Evolutionary conservation across 2,113 vertebrate genomes (phyloP).

Genomic region (Bubo bubo): DNA sequence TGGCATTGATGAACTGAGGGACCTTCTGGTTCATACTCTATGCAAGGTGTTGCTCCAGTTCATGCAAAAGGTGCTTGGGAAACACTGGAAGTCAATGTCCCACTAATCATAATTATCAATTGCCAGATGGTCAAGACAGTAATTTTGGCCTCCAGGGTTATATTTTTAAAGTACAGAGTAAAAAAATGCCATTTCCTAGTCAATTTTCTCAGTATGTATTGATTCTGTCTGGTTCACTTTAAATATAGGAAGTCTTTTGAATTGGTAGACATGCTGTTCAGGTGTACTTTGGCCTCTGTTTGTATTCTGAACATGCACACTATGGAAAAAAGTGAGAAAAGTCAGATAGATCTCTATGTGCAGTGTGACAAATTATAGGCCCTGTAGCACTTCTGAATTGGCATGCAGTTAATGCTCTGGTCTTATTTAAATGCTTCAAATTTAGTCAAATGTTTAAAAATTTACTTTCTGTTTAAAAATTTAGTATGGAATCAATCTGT

Average conservation of each 20-base stretch:
- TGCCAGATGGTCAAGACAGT: neutral
- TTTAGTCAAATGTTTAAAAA: constrained; percentile 29
- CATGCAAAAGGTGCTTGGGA: neutral
- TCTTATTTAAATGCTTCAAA: constrained; percentile 38
- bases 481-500: constrained; percentile 22
- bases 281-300: neutral
- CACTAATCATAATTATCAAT: neutral
- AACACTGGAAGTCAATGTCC: neutral
- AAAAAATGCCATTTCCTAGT: neutral
- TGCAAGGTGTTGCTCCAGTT: neutral
- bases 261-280: neutral
- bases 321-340: neutral
- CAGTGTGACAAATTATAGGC: neutral
- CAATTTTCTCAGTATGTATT: neutral
- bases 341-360: neutral
- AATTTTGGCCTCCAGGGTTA: neutral
- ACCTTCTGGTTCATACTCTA: neutral
- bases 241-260: neutral
- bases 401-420: neutral
- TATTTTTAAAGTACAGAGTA: neutral
- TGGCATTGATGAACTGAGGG: neutral
- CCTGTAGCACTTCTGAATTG: constrained; percentile 5
- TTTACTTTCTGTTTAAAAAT: constrained; percentile 46
- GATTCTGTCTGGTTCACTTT: neutral
- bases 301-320: neutral